Evolutionary conservation across 2,888 invertebrate genomes (phyloP), one percentile per base, ranked within the genome.

Genomic region (Torymus tubicola): DNA sequence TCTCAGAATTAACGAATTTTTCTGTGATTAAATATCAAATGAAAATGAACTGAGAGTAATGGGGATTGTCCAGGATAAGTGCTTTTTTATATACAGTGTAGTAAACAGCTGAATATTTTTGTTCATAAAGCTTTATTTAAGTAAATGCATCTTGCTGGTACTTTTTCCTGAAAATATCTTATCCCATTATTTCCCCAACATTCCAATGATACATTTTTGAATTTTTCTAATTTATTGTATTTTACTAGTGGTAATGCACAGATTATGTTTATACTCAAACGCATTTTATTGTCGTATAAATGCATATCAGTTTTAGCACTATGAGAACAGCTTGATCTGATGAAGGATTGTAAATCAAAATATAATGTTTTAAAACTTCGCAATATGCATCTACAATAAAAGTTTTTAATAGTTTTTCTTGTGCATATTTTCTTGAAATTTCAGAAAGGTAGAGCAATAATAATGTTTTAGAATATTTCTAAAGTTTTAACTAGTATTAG

Each of bases 101-200:
- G 78, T 80, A 81, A 80, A 85, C 71, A 81, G 72, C 69, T 60
- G 69, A 81, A 83, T 85, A 84, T 84, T 87, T 84, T 87, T 86
- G 85, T 88, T 87, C 82, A 85, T 85, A 88, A 87, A 86, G 84
- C 81, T 86, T 85, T 85, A 84, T 87, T 88, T 86, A 88, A 82
- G 84, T 84, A 86, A 86, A 84, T 84, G 83, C 84, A 84, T 75
- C 81, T 76, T 65, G 64, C 81, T 84, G 79, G 77, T 83, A 81
- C 79, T 84, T 83, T 77, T 67, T 67, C 75, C 63, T 57, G 16
- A 74, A 72, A 73, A 78, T 77, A 76, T 73, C 76, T 63, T 71
- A 57, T 50, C 65, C 61, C 75, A 61, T 50, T 69, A 50, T 21
- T 55, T 18, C 5, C 24, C 31, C 16, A 21, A 61, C 60, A 42